Conservation (phyloP, 2,113 vertebrate genomes). For the Sturnira hondurensis region DNA sequence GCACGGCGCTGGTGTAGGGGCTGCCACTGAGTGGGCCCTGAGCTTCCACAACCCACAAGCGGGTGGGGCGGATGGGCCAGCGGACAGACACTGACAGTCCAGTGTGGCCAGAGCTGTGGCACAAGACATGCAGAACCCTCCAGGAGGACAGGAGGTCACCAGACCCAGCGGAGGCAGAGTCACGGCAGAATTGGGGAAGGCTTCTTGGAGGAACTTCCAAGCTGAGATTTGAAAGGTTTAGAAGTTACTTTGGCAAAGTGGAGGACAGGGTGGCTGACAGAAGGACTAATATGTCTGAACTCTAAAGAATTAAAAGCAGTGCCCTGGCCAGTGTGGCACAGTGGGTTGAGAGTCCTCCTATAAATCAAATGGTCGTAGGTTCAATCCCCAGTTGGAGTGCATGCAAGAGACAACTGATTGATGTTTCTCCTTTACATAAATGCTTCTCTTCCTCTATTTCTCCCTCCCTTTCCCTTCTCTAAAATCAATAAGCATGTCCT, state of each 20-base stretch:
- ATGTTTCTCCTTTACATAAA: too few relatives aligned
- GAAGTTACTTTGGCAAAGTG: background rate
- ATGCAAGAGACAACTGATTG: too few relatives aligned
- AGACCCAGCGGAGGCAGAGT: background rate
- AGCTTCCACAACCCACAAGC: background rate
- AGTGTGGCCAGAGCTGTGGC: background rate
- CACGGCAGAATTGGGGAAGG: background rate
- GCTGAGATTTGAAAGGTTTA: background rate
- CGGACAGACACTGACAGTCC: background rate
- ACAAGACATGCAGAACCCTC: accelerated
- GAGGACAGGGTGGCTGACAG: background rate
- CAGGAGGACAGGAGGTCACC: background rate
- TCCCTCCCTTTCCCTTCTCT: too few relatives aligned
- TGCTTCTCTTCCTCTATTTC: too few relatives aligned
- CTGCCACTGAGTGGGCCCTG: too few relatives aligned
- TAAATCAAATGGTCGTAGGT: too few relatives aligned
- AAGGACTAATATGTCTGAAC: background rate
- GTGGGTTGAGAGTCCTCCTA: too few relatives aligned
- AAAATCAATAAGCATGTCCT: too few relatives aligned
- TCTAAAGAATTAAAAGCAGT: background rate
- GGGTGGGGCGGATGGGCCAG: background rate
- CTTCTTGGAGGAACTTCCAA: background rate
- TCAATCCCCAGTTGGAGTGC: too few relatives aligned
- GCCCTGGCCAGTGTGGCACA: too few relatives aligned
- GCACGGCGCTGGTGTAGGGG: background rate